phyloP scores from a whole-genome alignment of 2,113 vertebrate genomes.

The Scomber scombrus region DNA sequence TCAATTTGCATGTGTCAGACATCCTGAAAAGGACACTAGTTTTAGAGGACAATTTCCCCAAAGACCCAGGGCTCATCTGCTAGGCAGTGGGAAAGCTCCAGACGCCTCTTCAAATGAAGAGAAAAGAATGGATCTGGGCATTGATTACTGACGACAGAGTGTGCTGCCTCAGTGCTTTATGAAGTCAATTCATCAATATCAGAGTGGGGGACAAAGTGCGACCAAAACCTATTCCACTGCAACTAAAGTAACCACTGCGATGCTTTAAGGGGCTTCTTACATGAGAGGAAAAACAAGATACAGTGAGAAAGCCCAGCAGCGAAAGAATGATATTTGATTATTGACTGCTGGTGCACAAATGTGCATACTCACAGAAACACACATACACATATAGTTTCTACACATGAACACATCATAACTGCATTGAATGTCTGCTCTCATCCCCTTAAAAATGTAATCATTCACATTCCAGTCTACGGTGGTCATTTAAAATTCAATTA shows the following conservation, averaged over 20 bases:
- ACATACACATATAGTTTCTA: not conserved
- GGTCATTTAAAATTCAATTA: constrained; percentile 79
- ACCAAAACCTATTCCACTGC: constrained; percentile 63
- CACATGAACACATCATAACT: constrained; percentile 7
- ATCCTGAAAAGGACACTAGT: constrained; percentile 53
- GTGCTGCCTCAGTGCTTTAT: constrained; percentile 81
- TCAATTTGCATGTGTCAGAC: constrained; percentile 61
- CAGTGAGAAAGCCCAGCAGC: constrained; percentile 20
- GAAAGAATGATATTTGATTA: constrained; percentile 56
- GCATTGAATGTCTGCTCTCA: constrained; percentile 29
- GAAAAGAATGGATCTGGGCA: constrained; percentile 76
- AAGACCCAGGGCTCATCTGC: constrained; percentile 63
- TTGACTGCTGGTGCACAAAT: constrained; percentile 35
- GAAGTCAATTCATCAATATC: constrained; percentile 84
- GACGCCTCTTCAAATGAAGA: constrained; percentile 69
- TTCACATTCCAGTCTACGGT: constrained; percentile 49
- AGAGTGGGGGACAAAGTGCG: constrained; percentile 49
- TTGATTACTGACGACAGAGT: constrained; percentile 80
- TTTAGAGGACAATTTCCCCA: constrained; percentile 71
- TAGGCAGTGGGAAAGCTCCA: constrained; percentile 43
- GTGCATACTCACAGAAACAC: constrained; percentile 7
- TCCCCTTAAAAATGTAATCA: constrained; percentile 58
- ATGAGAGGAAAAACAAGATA: not conserved
- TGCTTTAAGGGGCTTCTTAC: constrained; percentile 36
- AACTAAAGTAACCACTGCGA: constrained; percentile 52